phyloP scores from a whole-genome alignment of 2,113 vertebrate genomes.

The Kryptolebias marmoratus region DNA sequence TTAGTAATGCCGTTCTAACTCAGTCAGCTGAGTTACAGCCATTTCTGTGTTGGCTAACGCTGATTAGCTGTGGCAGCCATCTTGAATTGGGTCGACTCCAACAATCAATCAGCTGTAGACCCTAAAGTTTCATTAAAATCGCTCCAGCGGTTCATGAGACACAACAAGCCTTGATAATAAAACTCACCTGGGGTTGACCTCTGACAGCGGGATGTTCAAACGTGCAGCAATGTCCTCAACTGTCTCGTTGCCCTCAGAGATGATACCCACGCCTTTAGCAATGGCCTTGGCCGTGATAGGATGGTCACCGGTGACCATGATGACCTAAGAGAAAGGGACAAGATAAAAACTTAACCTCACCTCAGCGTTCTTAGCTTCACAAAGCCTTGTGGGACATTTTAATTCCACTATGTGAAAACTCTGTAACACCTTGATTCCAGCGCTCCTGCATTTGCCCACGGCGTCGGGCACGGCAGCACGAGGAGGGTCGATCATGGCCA shows the following conservation, averaged over 20 bases:
- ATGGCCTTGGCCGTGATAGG: conserved; percentile 96
- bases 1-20: too few relatives aligned
- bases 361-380: neutral
- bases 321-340: conserved; percentile 80
- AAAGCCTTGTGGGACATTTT: too few relatives aligned
- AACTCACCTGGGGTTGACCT: conserved; percentile 89
- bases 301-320: conserved; percentile 95
- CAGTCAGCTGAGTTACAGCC: too few relatives aligned
- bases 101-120: too few relatives aligned
- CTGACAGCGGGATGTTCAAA: conserved; percentile 88
- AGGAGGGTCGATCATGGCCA: conserved; percentile 93
- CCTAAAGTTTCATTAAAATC: too few relatives aligned
- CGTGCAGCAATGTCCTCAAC: conserved; percentile 92
- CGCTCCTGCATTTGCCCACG: conserved; percentile 91
- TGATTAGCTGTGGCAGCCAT: too few relatives aligned
- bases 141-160: neutral
- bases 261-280: conserved; percentile 94
- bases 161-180: neutral
- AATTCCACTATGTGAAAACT: neutral
- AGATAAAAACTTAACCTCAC: neutral
- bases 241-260: conserved; percentile 93
- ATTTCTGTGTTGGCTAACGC: too few relatives aligned
- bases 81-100: too few relatives aligned
- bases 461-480: conserved; percentile 89
- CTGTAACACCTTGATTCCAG: conserved; percentile 88